Percentiles rank a stretch among this genome's conserved stretches.
Evolutionary conservation across 2,888 invertebrate genomes (phyloP).

Genomic region (Chloromyia formosa): DNA sequence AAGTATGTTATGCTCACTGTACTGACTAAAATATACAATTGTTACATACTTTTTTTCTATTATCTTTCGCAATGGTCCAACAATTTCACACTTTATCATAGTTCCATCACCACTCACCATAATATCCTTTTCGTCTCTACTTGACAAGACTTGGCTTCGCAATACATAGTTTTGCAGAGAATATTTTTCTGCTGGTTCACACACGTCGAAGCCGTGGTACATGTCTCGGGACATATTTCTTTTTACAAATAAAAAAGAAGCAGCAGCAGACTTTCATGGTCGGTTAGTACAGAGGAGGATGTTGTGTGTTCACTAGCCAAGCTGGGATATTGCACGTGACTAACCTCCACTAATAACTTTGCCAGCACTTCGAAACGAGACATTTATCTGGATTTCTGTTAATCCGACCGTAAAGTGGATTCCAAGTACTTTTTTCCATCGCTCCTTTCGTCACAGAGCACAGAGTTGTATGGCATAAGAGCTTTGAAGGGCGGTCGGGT

Average conservation of each 20-base stretch:
- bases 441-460: conserved; percentile 27
- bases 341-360: conserved; percentile 49
- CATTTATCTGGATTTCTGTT: conserved; percentile 49
- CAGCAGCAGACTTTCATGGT: conserved; percentile 34
- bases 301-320: conserved; percentile 13
- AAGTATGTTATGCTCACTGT: too few species aligned
- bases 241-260: not conserved
- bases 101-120: not conserved
- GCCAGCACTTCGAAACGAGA: conserved; percentile 46
- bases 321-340: conserved; percentile 38
- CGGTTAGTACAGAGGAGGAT: conserved; percentile 21
- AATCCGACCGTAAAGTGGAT: conserved; percentile 49
- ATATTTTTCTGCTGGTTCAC: not conserved
- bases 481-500: not conserved
- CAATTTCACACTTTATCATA: conserved; percentile 1
- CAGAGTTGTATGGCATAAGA: not conserved
- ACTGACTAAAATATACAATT: not conserved
- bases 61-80: not conserved
- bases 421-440: conserved; percentile 41
- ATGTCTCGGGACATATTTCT: too few species aligned
- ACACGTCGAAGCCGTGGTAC: too few species aligned
- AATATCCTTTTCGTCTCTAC: not conserved
- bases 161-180: not conserved
- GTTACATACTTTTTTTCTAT: not conserved
- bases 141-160: not conserved